Base-by-base conservation (phyloP, 2,113 vertebrate genomes). In the Scalopus aquaticus region DNA sequence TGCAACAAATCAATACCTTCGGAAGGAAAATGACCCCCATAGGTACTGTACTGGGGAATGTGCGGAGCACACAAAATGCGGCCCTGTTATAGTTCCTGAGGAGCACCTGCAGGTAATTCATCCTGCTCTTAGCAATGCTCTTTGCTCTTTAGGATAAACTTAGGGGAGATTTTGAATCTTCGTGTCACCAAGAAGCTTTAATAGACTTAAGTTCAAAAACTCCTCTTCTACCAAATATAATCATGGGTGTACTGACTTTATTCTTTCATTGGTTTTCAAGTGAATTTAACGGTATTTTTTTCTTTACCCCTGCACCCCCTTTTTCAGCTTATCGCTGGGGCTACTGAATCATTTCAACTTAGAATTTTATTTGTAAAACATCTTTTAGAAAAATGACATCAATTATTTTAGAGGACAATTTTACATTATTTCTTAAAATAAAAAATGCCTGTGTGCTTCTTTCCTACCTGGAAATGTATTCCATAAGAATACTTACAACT, bases 41-140 rank as follows among this genome's bases (percentile, higher is more conserved):
- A 98, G 99, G 30, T 99, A 99, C 97, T 99, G 99, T 87, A 99
- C 99, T 94, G 99, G 98, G 56, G 98, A 99, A 69, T 99, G 99
- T 44, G 99, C 99, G 6, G 96, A 98, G 10, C 96, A 98, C 70
- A 99, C 99, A 0, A 98, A 98, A 0, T 99, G 99, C n/a, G 99
- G 99, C n/a, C 99, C 99, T 0, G 96, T 99, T 49, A 67, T 98
- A 6, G 99, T 99, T 11, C 99, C 99, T 16, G 99, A 99, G 97
- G 98, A 99, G 72, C 99, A 99, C 93, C 98, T 99, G 35, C 99
- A 99, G 99, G 99, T 99, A 97, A 97, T 90, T 56, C 16, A 32
- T 30, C 26, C 60, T 70, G 8, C 42, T 79, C n/a, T 69, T 62
- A 37, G 32, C 30, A 54, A 2, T 62, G 5, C 39, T 73, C 73